phyloP scores from a whole-genome alignment of 92 coral and sea anemone genomes.

The Blastomussa wellsi region DNA sequence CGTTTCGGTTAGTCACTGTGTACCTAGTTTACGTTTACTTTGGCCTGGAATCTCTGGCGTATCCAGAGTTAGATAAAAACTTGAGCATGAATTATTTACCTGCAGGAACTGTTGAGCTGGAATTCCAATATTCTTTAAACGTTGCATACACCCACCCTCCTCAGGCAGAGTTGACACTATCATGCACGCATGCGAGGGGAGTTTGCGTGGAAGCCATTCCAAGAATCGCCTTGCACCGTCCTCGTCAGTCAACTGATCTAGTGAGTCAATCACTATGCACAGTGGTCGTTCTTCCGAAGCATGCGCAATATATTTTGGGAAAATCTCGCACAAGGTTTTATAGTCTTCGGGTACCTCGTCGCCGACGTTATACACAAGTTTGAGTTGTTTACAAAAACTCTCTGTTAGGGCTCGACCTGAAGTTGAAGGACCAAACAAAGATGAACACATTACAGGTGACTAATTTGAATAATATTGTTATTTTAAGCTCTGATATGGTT shows the following conservation, averaged over 20 bases:
- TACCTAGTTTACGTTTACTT: too few relatives aligned
- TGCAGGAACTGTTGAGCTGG: constrained; percentile 43
- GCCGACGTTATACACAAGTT: constrained; percentile 40
- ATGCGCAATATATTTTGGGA: constrained; percentile 49
- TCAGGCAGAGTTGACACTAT: constrained; percentile 65
- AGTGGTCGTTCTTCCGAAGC: constrained; percentile 57
- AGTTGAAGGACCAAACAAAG: not conserved
- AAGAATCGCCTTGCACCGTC: constrained; percentile 62
- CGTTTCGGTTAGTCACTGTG: too few relatives aligned
- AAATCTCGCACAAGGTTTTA: constrained; percentile 51
- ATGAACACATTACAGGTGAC: too few relatives aligned
- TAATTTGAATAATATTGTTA: too few relatives aligned
- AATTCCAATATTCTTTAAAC: constrained; percentile 54
- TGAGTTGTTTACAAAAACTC: constrained; percentile 61
- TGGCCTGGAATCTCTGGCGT: too few relatives aligned
- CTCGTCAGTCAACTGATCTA: constrained; percentile 71
- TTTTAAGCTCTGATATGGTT: too few relatives aligned
- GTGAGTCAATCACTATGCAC: constrained; percentile 67
- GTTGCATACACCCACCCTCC: constrained; percentile 59
- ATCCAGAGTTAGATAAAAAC: too few relatives aligned
- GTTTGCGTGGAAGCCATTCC: constrained; percentile 70
- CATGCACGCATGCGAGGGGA: constrained; percentile 59
- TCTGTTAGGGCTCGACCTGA: constrained; percentile 60
- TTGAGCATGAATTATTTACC: constrained; percentile 21
- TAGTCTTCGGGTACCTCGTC: constrained; percentile 64